phyloP scores from a whole-genome alignment of 2,888 invertebrate species.

The Achlya flavicornis region DNA sequence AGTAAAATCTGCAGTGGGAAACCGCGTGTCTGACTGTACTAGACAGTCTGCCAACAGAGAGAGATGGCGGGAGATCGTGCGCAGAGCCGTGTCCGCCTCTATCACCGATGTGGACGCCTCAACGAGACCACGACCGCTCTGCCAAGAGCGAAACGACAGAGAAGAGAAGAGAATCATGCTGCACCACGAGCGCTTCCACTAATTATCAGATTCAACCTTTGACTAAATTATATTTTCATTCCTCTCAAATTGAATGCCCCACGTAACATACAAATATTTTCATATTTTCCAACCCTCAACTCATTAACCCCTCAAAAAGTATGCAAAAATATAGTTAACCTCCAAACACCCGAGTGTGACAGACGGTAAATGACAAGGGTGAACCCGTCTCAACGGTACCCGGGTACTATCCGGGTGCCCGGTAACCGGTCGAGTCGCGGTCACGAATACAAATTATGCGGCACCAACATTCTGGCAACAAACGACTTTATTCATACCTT shows the following conservation, averaged over 20 bases:
- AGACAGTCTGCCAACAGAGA: no score
- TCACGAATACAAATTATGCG: conserved; percentile 34
- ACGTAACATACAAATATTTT: neutral
- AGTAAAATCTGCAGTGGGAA: no score
- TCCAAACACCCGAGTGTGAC: conserved; percentile 26
- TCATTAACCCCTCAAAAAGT: conserved; percentile 7
- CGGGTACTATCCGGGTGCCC: conserved; percentile 1
- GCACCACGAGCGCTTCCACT: no score
- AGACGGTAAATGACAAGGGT: conserved; percentile 49
- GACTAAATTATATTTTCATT: neutral
- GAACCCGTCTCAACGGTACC: conserved; percentile 16
- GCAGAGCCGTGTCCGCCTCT: no score
- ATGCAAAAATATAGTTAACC: conserved; percentile 14
- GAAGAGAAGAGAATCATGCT: no score
- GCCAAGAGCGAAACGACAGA: no score
- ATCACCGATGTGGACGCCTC: no score
- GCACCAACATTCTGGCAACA: conserved; percentile 15
- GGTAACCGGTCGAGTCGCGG: conserved; percentile 21
- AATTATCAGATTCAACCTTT: neutral
- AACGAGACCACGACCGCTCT: no score
- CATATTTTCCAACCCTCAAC: neutral
- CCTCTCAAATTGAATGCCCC: neutral
- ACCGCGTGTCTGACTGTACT: no score
- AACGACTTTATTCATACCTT: conserved; percentile 28
- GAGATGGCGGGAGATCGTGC: no score